Percentiles rank a stretch among this genome's conserved stretches.
Evolutionary conservation across 1,140 invertebrate species (phyloP).

Genomic region (Macrobrachium nipponense): DNA sequence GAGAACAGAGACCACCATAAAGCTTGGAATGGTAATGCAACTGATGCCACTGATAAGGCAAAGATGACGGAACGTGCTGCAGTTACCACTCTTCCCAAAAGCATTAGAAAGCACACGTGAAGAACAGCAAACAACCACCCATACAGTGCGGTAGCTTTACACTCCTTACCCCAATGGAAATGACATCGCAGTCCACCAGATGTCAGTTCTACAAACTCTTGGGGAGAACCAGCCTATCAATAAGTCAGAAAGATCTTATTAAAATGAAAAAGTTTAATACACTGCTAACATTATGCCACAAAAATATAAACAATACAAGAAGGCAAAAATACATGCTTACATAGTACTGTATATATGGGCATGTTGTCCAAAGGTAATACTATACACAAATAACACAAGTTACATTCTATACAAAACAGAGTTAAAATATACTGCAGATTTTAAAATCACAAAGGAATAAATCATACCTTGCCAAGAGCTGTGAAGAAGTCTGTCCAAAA

Average conservation of each 20-base stretch:
- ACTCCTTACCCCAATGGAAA: constrained; percentile 42
- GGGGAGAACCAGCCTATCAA: constrained; percentile 48
- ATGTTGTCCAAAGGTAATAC: too few species aligned
- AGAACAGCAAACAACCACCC: constrained; percentile 41
- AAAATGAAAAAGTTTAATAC: background rate
- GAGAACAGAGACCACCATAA: constrained; percentile 57
- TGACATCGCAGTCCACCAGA: constrained; percentile 39
- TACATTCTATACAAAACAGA: too few species aligned
- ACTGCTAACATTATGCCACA: background rate
- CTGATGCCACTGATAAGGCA: constrained; percentile 41
- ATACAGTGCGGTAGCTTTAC: constrained; percentile 48
- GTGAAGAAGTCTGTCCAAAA: constrained; percentile 62
- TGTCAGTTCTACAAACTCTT: constrained; percentile 43
- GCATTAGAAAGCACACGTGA: constrained; percentile 35
- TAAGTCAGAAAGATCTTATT: background rate
- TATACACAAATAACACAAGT: too few species aligned
- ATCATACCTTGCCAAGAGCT: constrained; percentile 50
- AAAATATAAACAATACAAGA: background rate
- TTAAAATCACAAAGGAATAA: background rate
- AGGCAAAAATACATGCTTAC: too few species aligned
- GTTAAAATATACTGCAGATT: too few species aligned
- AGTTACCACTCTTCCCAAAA: constrained; percentile 29
- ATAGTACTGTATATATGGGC: background rate
- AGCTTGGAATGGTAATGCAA: constrained; percentile 49
- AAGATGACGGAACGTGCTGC: constrained; percentile 36